Conservation (phyloP, 2,113 vertebrate species). For the Fulica atra region DNA sequence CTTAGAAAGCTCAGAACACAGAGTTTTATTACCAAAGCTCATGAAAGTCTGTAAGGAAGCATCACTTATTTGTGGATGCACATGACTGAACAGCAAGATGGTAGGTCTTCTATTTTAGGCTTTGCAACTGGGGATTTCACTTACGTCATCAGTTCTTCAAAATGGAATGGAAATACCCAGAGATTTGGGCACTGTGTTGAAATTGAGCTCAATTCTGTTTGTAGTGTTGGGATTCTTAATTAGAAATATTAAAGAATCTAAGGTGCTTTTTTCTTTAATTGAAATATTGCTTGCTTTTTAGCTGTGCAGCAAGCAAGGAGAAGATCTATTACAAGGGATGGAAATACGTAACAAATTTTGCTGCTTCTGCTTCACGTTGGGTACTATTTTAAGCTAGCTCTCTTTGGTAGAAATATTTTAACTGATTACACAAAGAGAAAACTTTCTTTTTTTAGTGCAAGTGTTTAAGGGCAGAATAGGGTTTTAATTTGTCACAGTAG, state of each 20-base stretch:
- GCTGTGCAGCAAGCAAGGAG: not conserved
- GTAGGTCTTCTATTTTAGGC: not conserved
- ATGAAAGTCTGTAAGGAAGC: not conserved
- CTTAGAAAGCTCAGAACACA: not conserved
- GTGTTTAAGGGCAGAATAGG: not conserved
- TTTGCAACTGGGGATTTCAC: not conserved
- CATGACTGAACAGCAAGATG: rapidly evolving
- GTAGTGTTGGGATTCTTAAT: not conserved
- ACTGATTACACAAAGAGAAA: not conserved
- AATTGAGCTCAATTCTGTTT: not conserved
- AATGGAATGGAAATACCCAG: not conserved
- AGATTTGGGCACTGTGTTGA: not conserved
- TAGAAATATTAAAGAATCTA: not conserved
- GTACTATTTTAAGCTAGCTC: not conserved
- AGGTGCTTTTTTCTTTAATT: not conserved
- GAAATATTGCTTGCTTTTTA: not conserved
- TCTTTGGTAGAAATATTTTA: not conserved
- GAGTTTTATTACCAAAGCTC: not conserved
- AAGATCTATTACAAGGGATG: not conserved
- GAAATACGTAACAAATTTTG: not conserved
- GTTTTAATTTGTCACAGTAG: not conserved
- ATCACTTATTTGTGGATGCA: not conserved
- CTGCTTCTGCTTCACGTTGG: not conserved
- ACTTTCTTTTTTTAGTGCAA: not conserved
- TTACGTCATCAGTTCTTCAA: not conserved